These are phyloP conservation scores for Rhinatrema bivittatum DNA, from an alignment of 2,797 vertebrate genomes.

Conservation along the genomic window DNA sequence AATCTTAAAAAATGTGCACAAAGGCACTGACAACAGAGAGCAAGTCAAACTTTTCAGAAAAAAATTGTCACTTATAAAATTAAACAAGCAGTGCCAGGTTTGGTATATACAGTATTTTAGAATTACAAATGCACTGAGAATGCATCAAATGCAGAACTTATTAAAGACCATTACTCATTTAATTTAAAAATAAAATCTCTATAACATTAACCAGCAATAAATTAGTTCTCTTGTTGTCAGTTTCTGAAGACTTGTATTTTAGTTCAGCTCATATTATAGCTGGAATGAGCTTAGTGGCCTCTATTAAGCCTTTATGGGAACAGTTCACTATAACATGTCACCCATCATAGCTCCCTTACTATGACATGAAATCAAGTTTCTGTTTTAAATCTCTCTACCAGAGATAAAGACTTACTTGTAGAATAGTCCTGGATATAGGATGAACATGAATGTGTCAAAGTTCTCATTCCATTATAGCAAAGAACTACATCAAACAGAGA, in stretches of 20 bases:
- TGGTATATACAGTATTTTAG: too few relatives aligned
- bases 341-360: conserved; percentile 12
- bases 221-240: too few relatives aligned
- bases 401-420: neutral
- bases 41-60: too few relatives aligned
- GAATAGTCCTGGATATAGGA: neutral
- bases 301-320: conserved; percentile 22
- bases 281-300: conserved; percentile 15
- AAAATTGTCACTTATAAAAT: too few relatives aligned
- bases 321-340: conserved; percentile 17
- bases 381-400: conserved; percentile 4
- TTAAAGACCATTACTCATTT: conserved; percentile 25
- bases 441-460: neutral
- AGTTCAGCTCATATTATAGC: conserved; percentile 27
- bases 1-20: conserved; percentile 47
- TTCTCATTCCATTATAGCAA: neutral
- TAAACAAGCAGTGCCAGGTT: too few relatives aligned
- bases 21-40: conserved; percentile 26
- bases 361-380: conserved; percentile 11
- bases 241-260: conserved; percentile 19
- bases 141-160: conserved; percentile 9
- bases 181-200: conserved; percentile 12
- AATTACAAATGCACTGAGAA: conserved; percentile 22
- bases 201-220: conserved; percentile 7
- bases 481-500: neutral